Evolutionary conservation across 2,113 vertebrate genomes (phyloP), one percentile per base, ranked within the genome.

Genomic region (Entomyzon cyanotis): DNA sequence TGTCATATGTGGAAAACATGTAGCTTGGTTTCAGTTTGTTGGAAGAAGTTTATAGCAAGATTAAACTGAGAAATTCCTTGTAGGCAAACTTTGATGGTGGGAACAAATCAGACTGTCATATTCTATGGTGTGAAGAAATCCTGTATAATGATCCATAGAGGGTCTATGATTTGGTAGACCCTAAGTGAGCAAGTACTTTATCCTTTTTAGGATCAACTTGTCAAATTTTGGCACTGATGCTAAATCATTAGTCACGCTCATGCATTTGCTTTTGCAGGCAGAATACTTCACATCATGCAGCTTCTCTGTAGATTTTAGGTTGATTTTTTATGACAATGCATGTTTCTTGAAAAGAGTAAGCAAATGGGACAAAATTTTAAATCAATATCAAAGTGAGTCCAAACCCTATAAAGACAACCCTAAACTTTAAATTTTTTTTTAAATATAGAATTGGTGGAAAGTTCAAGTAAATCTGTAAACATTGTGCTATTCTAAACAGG

Each of bases 61-160:
- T 92, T 95, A 96, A 89, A 91, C 39, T 46, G 70, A 84, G 41
- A 87, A 77, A 85, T 82, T 89, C 74, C 67, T 89, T 58, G 25
- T 69, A 68, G 62, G 46, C 20, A 91, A 71, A 60, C 11, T 82
- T 73, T 80, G 82, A 93, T 65, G 55, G 58, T 71, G 31, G 62
- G 46, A 79, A 53, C 70, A 93, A 93, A 96, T 97, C 87, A 89
- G 84, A 27, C 12, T 96, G 69, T 79, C 62, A 50, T 79, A 82
- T 85, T 59, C 78, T 65, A 11, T 78, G 27, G 46, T 42, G 74
- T 69, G 49, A 87, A 87, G 87, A 94, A 95, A 93, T 81, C 79
- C 46, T 80, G 16, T 87, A 58, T 76, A 76, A 69, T 76, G 49
- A 89, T 63, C 64, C 73, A 74, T 22, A 69, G 73, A 75, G 25